Percentiles rank a stretch among this genome's conserved stretches.
Conservation (phyloP, 2,888 invertebrate genomes). For the Bellardia bayeri region DNA sequence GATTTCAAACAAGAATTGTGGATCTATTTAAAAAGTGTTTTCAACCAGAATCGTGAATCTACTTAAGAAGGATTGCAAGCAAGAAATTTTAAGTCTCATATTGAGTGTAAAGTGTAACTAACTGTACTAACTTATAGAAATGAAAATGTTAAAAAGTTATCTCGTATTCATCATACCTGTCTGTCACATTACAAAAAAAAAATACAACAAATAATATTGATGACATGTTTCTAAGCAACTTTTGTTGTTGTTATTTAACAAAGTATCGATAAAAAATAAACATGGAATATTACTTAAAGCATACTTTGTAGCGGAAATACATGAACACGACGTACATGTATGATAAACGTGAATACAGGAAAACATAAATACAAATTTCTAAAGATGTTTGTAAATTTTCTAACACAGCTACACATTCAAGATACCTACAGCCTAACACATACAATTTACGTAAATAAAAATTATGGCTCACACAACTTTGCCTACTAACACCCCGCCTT, state of each 20-base stretch:
- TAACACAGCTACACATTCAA: not conserved
- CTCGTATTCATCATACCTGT: constrained; percentile 15
- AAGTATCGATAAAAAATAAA: constrained; percentile 13
- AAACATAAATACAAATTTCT: not conserved
- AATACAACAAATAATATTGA: constrained; percentile 5
- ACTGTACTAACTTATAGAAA: not conserved
- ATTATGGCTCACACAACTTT: not conserved
- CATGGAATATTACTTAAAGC: constrained; percentile 22
- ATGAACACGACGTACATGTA: not conserved
- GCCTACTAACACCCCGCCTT: not conserved
- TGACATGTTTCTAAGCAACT: not conserved
- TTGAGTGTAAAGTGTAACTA: not conserved
- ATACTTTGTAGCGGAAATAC: constrained; percentile 25
- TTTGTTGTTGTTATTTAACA: not conserved
- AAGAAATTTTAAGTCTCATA: too few species aligned
- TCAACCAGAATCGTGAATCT: too few species aligned
- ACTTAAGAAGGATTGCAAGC: too few species aligned
- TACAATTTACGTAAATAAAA: constrained; percentile 4
- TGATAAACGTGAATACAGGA: not conserved
- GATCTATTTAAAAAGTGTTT: too few species aligned
- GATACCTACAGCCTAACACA: constrained; percentile 1
- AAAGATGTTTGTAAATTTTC: constrained; percentile 5
- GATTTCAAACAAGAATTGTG: too few species aligned
- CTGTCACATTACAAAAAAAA: not conserved
- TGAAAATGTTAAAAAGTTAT: not conserved